Conservation (phyloP, 2,113 vertebrate species). For the Dromaius novaehollandiae region DNA sequence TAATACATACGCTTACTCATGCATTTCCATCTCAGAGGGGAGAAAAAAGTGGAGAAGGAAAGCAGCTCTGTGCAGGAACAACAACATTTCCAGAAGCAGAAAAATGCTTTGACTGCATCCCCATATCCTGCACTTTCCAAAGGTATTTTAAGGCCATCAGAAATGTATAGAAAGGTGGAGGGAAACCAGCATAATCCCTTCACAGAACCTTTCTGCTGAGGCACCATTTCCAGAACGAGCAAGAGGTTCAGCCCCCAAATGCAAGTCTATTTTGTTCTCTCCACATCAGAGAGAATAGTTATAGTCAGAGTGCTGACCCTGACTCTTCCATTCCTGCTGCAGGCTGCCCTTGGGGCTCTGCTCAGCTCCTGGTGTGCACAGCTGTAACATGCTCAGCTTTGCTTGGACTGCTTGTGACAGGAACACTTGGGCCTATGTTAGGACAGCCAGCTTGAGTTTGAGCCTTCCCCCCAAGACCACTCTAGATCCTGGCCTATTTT, state of each 20-base stretch:
- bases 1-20: constrained; percentile 37
- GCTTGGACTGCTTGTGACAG: background rate
- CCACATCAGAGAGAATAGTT: background rate
- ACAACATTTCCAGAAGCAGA: constrained; percentile 17
- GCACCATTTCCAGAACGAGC: background rate
- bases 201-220: background rate
- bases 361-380: background rate
- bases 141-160: constrained; percentile 59
- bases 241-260: background rate
- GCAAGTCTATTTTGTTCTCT: background rate
- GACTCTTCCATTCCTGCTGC: background rate
- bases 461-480: background rate
- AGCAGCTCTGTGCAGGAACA: constrained; percentile 4
- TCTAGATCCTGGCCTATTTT: background rate
- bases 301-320: background rate
- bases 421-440: background rate
- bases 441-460: background rate
- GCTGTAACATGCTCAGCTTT: background rate
- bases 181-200: background rate
- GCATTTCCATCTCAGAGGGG: constrained; percentile 41
- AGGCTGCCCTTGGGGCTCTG: background rate
- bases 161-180: constrained; percentile 5
- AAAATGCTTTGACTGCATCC: constrained; percentile 31
- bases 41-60: constrained; percentile 51
- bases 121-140: constrained; percentile 33